Evolutionary conservation across 2,888 invertebrate genomes (phyloP).

Genomic region (Baronia brevicornis): DNA sequence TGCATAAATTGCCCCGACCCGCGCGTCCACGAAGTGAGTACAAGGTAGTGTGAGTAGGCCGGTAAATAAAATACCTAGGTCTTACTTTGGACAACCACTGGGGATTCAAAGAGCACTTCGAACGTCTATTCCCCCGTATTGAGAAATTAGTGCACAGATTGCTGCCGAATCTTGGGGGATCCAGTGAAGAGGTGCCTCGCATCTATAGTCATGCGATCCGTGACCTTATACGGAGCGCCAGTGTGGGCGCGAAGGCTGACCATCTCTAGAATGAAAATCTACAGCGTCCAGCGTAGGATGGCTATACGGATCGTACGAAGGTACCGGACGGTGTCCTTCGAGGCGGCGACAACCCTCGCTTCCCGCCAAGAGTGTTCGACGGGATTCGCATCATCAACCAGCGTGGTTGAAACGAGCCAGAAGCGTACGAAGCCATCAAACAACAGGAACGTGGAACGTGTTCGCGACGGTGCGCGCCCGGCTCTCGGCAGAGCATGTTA

Average conservation of each 20-base stretch:
- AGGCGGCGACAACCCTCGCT: conserved; percentile 1
- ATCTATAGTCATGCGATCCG: conserved; percentile 1
- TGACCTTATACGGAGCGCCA: conserved; percentile 1
- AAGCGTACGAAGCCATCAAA: background rate
- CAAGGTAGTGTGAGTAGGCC: background rate
- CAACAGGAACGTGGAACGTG: background rate
- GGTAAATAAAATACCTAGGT: conserved; percentile 12
- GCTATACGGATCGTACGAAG: conserved; percentile 1
- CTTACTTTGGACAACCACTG: conserved; percentile 14
- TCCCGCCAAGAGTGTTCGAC: background rate
- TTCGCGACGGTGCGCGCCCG: background rate
- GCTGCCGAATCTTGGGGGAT: conserved; percentile 11
- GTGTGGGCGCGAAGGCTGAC: conserved; percentile 1
- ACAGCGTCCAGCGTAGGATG: background rate
- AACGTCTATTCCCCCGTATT: conserved; percentile 7
- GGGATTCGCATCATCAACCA: background rate
- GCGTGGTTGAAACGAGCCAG: background rate
- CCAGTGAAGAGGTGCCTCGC: conserved; percentile 3
- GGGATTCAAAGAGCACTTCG: conserved; percentile 14
- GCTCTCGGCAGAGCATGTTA: background rate
- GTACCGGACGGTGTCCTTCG: background rate
- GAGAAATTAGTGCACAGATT: conserved; percentile 11
- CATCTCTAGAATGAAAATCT: background rate
- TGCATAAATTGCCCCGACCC: conserved; percentile 7
- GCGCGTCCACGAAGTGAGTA: conserved; percentile 9